Conservation (phyloP, 2,888 invertebrate species). For the Drosophila dives region DNA sequence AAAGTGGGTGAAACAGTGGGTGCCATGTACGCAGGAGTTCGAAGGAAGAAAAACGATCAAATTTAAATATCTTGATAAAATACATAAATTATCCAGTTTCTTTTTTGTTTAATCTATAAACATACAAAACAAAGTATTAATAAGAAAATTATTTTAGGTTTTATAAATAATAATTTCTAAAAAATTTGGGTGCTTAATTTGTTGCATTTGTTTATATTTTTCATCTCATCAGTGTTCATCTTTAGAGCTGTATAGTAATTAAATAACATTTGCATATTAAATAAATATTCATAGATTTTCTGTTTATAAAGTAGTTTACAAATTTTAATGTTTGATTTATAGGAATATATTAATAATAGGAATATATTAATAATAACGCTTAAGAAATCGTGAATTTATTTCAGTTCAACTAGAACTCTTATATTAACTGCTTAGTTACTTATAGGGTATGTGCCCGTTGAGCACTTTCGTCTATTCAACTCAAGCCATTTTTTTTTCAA, state of each 20-base stretch:
- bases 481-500: constrained; percentile 6
- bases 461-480: background rate
- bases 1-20: background rate
- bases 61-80: background rate
- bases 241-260: background rate
- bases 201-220: background rate
- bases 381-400: background rate
- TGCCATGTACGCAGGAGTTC: background rate
- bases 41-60: background rate
- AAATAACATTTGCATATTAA: background rate
- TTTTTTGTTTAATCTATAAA: too few species aligned
- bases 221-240: background rate
- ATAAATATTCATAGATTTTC: background rate
- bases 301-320: too few species aligned
- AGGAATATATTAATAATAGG: too few species aligned
- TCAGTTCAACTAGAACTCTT: background rate
- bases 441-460: background rate
- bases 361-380: background rate
- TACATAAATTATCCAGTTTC: background rate
- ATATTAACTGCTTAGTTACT: background rate
- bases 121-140: background rate
- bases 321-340: background rate
- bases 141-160: too few species aligned
- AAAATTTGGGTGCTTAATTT: too few species aligned
- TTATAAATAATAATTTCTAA: too few species aligned